These are phyloP conservation scores for Diachasmimorpha longicaudata DNA, from an alignment of 1,140 invertebrate species.

Conservation along the genomic window DNA sequence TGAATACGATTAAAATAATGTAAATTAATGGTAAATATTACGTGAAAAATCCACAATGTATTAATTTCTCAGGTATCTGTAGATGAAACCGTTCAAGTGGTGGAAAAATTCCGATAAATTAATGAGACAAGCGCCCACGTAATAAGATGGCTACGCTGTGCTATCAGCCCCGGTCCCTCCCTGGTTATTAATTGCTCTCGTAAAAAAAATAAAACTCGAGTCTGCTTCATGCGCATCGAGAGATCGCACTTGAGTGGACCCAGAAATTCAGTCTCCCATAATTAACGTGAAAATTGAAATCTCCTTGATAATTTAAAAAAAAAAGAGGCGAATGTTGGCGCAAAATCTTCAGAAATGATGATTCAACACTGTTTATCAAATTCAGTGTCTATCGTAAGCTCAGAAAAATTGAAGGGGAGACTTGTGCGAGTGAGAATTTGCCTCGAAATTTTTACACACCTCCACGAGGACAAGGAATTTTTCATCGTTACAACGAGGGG, in stretches of 20 bases:
- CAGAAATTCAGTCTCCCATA: background rate
- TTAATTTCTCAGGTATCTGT: constrained; percentile 46
- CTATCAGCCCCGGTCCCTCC: constrained; percentile 33
- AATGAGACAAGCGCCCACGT: constrained; percentile 37
- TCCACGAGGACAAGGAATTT: constrained; percentile 53
- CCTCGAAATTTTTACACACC: constrained; percentile 17
- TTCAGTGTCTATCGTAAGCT: background rate
- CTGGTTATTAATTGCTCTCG: constrained; percentile 47
- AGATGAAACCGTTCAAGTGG: constrained; percentile 43
- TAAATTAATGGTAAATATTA: too few relatives aligned
- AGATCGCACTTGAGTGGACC: background rate
- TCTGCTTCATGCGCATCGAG: background rate
- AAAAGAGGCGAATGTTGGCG: background rate
- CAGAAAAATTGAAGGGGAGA: constrained; percentile 18
- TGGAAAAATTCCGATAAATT: constrained; percentile 44
- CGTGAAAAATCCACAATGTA: constrained; percentile 20
- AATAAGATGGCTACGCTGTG: constrained; percentile 44
- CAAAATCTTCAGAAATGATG: background rate
- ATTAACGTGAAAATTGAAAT: background rate
- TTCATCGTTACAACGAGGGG: constrained; percentile 55
- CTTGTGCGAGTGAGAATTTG: constrained; percentile 31
- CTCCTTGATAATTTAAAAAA: background rate
- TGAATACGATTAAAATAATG: too few relatives aligned
- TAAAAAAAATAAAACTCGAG: constrained; percentile 22
- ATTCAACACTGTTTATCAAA: background rate